Conservation (phyloP, 2,888 invertebrate genomes). For the Hirtodrosophila trivittata region DNA sequence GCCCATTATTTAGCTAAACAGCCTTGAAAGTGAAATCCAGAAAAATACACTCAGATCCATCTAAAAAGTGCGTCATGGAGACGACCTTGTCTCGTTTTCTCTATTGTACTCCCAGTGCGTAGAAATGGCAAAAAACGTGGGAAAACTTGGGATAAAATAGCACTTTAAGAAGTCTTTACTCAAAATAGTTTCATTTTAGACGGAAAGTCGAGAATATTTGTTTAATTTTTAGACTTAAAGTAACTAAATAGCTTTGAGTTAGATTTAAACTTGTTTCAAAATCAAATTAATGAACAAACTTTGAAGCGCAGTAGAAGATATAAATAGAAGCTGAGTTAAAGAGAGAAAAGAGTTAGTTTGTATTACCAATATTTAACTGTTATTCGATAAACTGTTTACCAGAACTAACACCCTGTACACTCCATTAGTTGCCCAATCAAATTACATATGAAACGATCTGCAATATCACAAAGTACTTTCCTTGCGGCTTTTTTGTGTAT, state of each 20-base stretch:
- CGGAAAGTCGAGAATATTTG: not conserved
- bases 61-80: conserved; percentile 30
- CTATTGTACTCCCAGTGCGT: conserved; percentile 12
- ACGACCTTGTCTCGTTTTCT: conserved; percentile 32
- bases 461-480: conserved; percentile 15
- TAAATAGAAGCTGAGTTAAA: too few species aligned
- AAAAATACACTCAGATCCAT: conserved; percentile 6
- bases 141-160: conserved; percentile 21
- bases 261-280: too few species aligned
- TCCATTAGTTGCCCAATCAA: not conserved
- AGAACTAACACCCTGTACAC: too few species aligned
- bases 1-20: conserved; percentile 1
- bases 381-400: too few species aligned
- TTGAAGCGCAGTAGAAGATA: too few species aligned
- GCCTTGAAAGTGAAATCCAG: conserved; percentile 30
- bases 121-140: conserved; percentile 29
- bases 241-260: too few species aligned
- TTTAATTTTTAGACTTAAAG: too few species aligned
- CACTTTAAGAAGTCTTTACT: not conserved
- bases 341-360: too few species aligned
- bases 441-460: conserved; percentile 9
- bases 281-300: too few species aligned
- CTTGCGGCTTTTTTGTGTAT: conserved; percentile 28
- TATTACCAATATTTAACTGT: too few species aligned
- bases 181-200: conserved; percentile 11